Conservation (phyloP, 2,797 vertebrate species). For the Hoplostethus atlanticus region DNA sequence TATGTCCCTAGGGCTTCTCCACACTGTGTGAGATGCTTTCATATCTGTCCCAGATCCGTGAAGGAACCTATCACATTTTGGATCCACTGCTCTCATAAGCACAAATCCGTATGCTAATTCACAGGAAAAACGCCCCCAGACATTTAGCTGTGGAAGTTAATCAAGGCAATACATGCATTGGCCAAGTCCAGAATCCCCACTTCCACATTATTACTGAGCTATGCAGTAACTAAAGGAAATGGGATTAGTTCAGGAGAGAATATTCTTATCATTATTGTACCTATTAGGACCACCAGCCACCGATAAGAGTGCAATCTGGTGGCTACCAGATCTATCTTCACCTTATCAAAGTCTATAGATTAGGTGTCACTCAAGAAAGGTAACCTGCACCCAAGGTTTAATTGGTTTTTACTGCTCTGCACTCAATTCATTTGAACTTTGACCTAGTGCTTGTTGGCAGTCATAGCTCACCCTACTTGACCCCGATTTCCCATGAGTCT, state of each 20-base stretch:
- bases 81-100: slow-evolving; percentile 39
- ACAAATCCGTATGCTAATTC: slow-evolving; percentile 62
- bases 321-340: slow-evolving; percentile 24
- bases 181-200: slow-evolving; percentile 33
- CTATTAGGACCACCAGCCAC: slow-evolving; percentile 15
- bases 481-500: slow-evolving; percentile 7
- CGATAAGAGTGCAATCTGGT: slow-evolving; percentile 36
- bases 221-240: neutral
- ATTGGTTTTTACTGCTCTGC: slow-evolving; percentile 39
- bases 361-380: slow-evolving; percentile 45
- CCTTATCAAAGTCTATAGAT: slow-evolving; percentile 35
- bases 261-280: neutral
- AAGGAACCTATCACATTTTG: slow-evolving; percentile 45
- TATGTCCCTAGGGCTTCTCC: slow-evolving; percentile 50
- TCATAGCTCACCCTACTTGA: slow-evolving; percentile 24
- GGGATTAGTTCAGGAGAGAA: neutral
- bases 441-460: slow-evolving; percentile 33
- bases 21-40: slow-evolving; percentile 47
- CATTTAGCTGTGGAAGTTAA: slow-evolving; percentile 49
- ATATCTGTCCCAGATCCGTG: slow-evolving; percentile 65
- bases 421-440: slow-evolving; percentile 49
- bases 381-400: slow-evolving; percentile 39
- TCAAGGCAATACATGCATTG: slow-evolving; percentile 31
- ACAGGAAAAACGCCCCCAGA: slow-evolving; percentile 18
- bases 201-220: neutral